A percentile compares a stretch with the other conserved stretches of the same genome.
phyloP scores from a whole-genome alignment of 2,888 invertebrate genomes.

The Mongoloraphidia duomilia region DNA sequence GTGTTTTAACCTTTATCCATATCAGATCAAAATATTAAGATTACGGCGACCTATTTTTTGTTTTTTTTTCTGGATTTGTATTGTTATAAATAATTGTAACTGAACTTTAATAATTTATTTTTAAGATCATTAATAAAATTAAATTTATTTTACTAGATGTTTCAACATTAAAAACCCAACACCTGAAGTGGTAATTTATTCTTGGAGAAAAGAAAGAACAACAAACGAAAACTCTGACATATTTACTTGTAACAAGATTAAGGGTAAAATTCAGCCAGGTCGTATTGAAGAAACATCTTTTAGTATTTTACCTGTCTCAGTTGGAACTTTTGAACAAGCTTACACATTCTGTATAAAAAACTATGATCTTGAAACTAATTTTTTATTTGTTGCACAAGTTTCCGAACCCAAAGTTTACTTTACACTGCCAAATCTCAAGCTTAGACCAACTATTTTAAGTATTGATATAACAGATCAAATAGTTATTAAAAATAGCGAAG shows the following conservation, averaged over 20 bases:
- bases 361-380: constrained; percentile 36
- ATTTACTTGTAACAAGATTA: constrained; percentile 42
- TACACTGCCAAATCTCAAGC: constrained; percentile 39
- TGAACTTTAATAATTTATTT: background rate
- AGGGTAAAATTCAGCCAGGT: constrained; percentile 44
- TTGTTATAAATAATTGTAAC: background rate
- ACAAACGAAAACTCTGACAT: constrained; percentile 21
- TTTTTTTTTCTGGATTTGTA: background rate
- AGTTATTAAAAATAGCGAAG: constrained; percentile 39
- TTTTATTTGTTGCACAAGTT: constrained; percentile 48
- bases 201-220: constrained; percentile 37
- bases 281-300: constrained; percentile 44
- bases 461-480: constrained; percentile 32
- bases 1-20: no score
- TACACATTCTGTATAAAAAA: constrained; percentile 48
- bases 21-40: no score
- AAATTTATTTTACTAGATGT: constrained; percentile 27
- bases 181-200: constrained; percentile 39
- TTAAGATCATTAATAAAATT: background rate
- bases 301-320: constrained; percentile 43
- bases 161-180: constrained; percentile 55
- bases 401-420: constrained; percentile 47
- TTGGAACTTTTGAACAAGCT: constrained; percentile 50
- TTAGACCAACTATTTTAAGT: constrained; percentile 47
- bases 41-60: background rate